Evolutionary conservation across 2,888 invertebrate genomes (phyloP).

Genomic region (Tenthredo mesomela): DNA sequence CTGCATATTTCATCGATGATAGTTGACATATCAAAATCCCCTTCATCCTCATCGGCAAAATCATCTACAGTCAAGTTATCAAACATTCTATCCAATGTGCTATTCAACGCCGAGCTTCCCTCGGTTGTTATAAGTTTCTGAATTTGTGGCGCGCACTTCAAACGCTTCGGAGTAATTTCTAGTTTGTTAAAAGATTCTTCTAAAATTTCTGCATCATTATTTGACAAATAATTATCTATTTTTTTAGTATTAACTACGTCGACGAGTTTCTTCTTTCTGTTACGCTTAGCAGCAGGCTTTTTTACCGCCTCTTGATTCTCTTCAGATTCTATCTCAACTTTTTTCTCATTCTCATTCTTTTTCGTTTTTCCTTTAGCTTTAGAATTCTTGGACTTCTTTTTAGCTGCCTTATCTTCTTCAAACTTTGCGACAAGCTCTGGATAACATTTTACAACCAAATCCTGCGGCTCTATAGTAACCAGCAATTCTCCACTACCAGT

Average conservation of each 20-base stretch:
- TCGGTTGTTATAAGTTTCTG: constrained; percentile 72
- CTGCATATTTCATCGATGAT: constrained; percentile 79
- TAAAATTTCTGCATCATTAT: constrained; percentile 62
- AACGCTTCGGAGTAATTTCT: constrained; percentile 73
- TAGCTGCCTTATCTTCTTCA: constrained; percentile 81
- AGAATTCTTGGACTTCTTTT: constrained; percentile 64
- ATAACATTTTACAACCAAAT: constrained; percentile 82
- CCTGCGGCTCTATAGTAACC: constrained; percentile 86
- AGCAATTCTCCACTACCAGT: constrained; percentile 79
- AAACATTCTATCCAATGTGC: constrained; percentile 73
- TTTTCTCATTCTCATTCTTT: constrained; percentile 59
- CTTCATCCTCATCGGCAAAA: constrained; percentile 75
- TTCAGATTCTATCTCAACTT: constrained; percentile 58
- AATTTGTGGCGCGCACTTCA: constrained; percentile 69
- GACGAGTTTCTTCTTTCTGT: constrained; percentile 52
- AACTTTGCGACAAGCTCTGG: constrained; percentile 82
- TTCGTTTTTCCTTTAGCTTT: constrained; percentile 63
- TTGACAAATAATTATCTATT: constrained; percentile 70
- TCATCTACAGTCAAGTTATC: constrained; percentile 72
- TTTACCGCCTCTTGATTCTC: constrained; percentile 54
- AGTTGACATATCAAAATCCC: constrained; percentile 79
- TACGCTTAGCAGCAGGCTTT: constrained; percentile 52
- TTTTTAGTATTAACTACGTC: constrained; percentile 59
- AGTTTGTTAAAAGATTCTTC: constrained; percentile 70
- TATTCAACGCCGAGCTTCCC: constrained; percentile 70